A percentile compares a stretch with the other conserved stretches of the same genome.
phyloP scores from a whole-genome alignment of 1,140 invertebrate species.

The Magallana angulata region DNA sequence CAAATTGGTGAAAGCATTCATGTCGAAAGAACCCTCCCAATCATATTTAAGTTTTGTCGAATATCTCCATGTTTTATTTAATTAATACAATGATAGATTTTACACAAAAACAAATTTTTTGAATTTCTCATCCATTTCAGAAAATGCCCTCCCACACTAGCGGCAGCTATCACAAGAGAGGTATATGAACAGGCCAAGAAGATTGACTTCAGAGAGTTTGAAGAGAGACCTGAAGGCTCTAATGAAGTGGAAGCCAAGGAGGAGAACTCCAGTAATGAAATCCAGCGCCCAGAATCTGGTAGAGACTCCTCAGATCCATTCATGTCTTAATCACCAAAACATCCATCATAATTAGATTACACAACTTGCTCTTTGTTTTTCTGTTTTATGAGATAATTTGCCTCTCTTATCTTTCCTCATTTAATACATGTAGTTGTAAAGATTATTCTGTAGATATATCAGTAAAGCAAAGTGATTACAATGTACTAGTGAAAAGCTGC shows the following conservation, averaged over 20 bases:
- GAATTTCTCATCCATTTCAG: conserved; percentile 60
- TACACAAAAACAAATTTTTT: no score
- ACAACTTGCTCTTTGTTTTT: background rate
- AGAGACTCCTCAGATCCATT: background rate
- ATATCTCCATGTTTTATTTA: no score
- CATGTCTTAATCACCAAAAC: background rate
- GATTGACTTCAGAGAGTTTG: conserved; percentile 72
- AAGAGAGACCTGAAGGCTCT: conserved; percentile 86
- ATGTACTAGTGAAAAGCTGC: no score
- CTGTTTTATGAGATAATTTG: conserved; percentile 7
- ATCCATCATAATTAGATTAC: background rate
- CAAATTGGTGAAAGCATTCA: no score
- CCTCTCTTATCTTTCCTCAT: background rate
- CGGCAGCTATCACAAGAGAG: conserved; percentile 66
- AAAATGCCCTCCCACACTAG: conserved; percentile 70
- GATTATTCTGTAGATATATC: background rate
- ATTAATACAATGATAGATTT: no score
- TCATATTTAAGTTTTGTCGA: no score
- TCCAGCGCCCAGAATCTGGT: conserved; percentile 82
- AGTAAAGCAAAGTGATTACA: no score
- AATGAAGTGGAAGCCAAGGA: conserved; percentile 81
- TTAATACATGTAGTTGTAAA: background rate
- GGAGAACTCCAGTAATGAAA: conserved; percentile 80
- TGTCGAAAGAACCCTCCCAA: no score
- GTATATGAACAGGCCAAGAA: conserved; percentile 58